Base-by-base conservation (phyloP, 2,797 vertebrate species). In the Lithobates sylvaticus region DNA sequence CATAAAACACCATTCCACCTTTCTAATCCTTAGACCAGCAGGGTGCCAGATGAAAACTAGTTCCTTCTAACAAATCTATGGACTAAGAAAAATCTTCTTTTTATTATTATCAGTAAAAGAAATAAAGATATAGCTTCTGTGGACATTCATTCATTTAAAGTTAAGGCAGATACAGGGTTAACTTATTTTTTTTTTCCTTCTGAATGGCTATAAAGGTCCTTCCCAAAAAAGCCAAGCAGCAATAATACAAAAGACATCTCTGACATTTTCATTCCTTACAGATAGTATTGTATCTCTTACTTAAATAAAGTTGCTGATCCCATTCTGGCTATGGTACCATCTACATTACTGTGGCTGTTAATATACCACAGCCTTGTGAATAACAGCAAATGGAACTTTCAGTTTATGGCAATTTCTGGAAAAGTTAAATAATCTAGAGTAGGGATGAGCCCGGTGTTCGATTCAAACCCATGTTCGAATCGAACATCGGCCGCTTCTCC, bases 31-130 rank as follows among this genome's bases (percentile, higher is more conserved):
- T 32, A 0, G 36, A 77, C 44, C 78, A 81, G 65, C 78, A 71
- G 72, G 78, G 61, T 76, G 44, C n/a, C 71, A 86, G 71, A 81
- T 74, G 21, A 85, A 86, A 76, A 68, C 27, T 26, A 39, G 36
- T 79, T 74, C 42, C 47, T 26, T 79, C 21, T 47, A 26, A 58
- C 36, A 86, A 76, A 75, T 29, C 71, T 18, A 54, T 61, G 80
- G 42, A 34, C 77, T 78, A 69, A 26, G 65, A 32, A 75, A 21
- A 36, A 18, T 76, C 42, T 75, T 81, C 10, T 69, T 54, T 54
- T 79, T 69, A 47, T 69, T 8, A 47, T 47, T 67, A 39, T 58
- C 8, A 2, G 34, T 71, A 26, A 21, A 71, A 18, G 68, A 81
- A 58, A 81, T 34, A 54, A 10, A 73, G 50, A 72, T 58, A 26